A percentile compares a stretch with the other conserved stretches of the same genome.
phyloP scores from a whole-genome alignment of 1,140 invertebrate species.

The Euwallacea similis region DNA sequence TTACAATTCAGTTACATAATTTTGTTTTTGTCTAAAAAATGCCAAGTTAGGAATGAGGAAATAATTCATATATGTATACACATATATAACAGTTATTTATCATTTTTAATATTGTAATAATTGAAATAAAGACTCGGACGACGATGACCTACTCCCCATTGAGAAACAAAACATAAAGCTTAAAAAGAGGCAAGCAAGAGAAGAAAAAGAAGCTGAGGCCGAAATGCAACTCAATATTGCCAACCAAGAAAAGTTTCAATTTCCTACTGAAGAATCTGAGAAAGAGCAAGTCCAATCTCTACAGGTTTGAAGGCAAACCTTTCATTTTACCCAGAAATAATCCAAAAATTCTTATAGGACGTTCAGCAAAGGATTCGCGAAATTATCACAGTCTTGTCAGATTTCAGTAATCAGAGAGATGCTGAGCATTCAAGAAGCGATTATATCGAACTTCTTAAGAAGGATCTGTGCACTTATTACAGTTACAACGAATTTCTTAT shows the following conservation, averaged over 20 bases:
- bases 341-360: slow-evolving; percentile 59
- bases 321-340: neutral
- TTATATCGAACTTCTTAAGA: slow-evolving; percentile 77
- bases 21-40: too few species aligned
- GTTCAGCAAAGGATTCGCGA: slow-evolving; percentile 91
- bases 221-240: slow-evolving; percentile 77
- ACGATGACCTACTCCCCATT: slow-evolving; percentile 71
- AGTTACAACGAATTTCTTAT: slow-evolving; percentile 97
- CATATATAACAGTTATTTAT: too few species aligned
- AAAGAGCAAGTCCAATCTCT: slow-evolving; percentile 70
- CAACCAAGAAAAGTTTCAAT: slow-evolving; percentile 73
- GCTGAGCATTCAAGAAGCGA: slow-evolving; percentile 75
- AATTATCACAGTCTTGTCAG: slow-evolving; percentile 80
- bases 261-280: slow-evolving; percentile 73
- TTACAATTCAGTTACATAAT: too few species aligned
- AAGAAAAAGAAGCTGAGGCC: slow-evolving; percentile 75
- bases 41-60: too few species aligned
- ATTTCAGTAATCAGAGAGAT: slow-evolving; percentile 84
- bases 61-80: too few species aligned
- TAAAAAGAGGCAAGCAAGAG: slow-evolving; percentile 70
- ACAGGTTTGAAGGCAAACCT: slow-evolving; percentile 54
- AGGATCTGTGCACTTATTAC: slow-evolving; percentile 93
- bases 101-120: too few species aligned
- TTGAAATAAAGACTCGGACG: slow-evolving; percentile 8
- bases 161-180: slow-evolving; percentile 84